A percentile compares a stretch with the other conserved stretches of the same genome.
Conservation (phyloP, 1,140 invertebrate genomes). For the Drosophila kikkawai region DNA sequence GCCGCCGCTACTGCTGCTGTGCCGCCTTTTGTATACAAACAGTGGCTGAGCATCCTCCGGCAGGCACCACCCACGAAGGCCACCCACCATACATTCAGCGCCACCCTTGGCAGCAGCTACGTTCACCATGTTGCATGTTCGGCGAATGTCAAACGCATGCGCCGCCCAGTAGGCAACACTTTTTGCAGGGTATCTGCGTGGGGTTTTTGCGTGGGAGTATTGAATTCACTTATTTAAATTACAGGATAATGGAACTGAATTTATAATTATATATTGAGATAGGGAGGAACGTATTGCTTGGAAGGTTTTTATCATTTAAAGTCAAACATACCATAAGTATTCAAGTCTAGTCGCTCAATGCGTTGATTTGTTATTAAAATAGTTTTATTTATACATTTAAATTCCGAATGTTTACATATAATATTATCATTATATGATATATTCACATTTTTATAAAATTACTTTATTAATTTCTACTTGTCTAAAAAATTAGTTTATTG, state of each 20-base stretch:
- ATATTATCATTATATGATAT: too few species aligned
- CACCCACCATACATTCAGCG: slow-evolving; percentile 1
- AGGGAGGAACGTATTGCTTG: not conserved
- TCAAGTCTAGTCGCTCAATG: too few species aligned
- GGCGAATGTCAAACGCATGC: slow-evolving; percentile 59
- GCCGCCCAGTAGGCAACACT: slow-evolving; percentile 73
- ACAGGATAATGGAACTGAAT: not conserved
- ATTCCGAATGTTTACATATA: not conserved
- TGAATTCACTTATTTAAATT: not conserved
- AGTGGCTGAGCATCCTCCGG: slow-evolving; percentile 50
- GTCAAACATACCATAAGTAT: not conserved
- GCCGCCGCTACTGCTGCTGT: slow-evolving; percentile 22
- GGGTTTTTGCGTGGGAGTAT: not conserved
- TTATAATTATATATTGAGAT: not conserved
- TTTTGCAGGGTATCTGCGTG: slow-evolving; percentile 20
- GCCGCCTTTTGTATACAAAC: slow-evolving; percentile 53
- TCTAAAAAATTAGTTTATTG: not conserved
- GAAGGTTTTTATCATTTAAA: not conserved
- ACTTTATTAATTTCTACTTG: not conserved
- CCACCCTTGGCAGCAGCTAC: slow-evolving; percentile 15
- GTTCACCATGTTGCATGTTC: slow-evolving; percentile 73
- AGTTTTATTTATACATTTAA: too few species aligned
- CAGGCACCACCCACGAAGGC: slow-evolving; percentile 8
- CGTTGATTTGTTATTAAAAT: not conserved
- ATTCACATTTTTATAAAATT: not conserved